These are phyloP conservation scores for Dicycla oo DNA, from an alignment of 2,888 invertebrate species.

Conservation along the genomic window DNA sequence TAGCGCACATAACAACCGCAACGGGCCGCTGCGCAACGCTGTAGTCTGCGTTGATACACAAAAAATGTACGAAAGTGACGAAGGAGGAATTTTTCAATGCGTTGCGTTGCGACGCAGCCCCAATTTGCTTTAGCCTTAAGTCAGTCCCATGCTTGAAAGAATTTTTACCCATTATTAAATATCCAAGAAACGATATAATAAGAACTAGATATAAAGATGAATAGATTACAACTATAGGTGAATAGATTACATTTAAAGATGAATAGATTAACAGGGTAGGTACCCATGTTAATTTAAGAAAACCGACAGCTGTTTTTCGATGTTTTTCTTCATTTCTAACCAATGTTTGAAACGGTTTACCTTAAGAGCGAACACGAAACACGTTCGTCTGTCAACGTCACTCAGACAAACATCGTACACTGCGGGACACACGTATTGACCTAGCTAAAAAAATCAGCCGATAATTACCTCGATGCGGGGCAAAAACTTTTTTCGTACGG, in stretches of 20 bases:
- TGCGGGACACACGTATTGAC: conserved; percentile 20
- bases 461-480: not conserved
- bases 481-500: not conserved
- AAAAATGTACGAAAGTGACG: too few species aligned
- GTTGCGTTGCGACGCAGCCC: too few species aligned
- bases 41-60: too few species aligned
- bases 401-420: conserved; percentile 45
- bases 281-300: conserved; percentile 11
- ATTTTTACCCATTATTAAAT: too few species aligned
- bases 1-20: too few species aligned
- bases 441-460: not conserved
- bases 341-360: conserved; percentile 41
- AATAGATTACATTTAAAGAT: conserved; percentile 24
- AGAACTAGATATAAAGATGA: too few species aligned
- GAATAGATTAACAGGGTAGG: not conserved
- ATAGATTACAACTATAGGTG: too few species aligned
- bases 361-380: conserved; percentile 46
- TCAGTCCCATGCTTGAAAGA: too few species aligned
- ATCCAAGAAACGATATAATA: too few species aligned
- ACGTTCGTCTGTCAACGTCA: conserved; percentile 58
- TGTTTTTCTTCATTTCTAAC: conserved; percentile 34
- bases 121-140: too few species aligned
- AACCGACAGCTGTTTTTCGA: conserved; percentile 5
- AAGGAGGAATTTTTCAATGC: too few species aligned
- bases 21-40: too few species aligned